Conservation (phyloP, 2,797 vertebrate genomes). For the Corythornis leucogaster region DNA sequence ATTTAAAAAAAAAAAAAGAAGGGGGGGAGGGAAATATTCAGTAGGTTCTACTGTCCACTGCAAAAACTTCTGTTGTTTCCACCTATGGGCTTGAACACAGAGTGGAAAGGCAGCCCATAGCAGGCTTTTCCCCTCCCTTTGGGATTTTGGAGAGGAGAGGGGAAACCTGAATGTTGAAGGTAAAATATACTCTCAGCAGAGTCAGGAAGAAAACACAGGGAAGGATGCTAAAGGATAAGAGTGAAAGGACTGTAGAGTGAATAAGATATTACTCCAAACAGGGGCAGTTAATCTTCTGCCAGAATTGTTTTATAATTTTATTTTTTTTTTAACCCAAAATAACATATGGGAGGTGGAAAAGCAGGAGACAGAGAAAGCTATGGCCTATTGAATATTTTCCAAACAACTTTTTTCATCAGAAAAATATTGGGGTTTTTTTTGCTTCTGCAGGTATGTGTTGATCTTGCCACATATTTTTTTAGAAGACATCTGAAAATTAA, state of each 20-base stretch:
- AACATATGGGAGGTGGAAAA: background rate
- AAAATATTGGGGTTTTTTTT: background rate
- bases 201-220: too few species aligned
- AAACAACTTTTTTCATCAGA: background rate
- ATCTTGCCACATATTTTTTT: background rate
- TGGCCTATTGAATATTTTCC: background rate
- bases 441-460: background rate
- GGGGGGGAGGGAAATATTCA: background rate
- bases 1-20: background rate
- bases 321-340: background rate
- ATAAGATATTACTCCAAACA: too few species aligned
- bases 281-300: too few species aligned
- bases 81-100: too few species aligned
- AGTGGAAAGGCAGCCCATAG: too few species aligned
- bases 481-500: background rate
- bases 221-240: too few species aligned
- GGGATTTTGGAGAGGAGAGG: too few species aligned
- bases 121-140: too few species aligned
- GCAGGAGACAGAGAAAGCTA: background rate
- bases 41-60: background rate
- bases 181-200: too few species aligned
- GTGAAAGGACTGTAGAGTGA: too few species aligned
- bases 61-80: background rate
- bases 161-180: too few species aligned
- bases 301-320: too few species aligned